Base-by-base conservation (phyloP, 2,888 invertebrate species). In the Caenorhabditis sp. region DNA sequence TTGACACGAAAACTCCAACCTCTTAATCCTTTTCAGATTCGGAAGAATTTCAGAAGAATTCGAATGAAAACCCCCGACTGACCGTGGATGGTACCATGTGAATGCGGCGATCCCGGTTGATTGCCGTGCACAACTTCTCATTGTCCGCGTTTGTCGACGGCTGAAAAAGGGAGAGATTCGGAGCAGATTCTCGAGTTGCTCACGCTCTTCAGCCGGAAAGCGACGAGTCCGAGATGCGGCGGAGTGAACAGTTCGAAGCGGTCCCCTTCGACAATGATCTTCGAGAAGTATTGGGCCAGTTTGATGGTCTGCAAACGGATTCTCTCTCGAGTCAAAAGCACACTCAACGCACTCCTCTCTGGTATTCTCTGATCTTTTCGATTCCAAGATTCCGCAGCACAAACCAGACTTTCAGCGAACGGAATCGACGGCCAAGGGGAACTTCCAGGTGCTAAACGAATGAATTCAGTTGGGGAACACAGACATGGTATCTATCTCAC, bases 401-500 rank as follows among this genome's bases (percentile, higher is more conserved):
- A 93, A 98, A 98, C 98, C 98, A 99, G 32, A 99, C 93, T 92
- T 98, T 99, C 84, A 98, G 94, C 0, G 97, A 96, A 76, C 98
- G 94, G 93, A 99, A 99, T 83, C 98, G 94, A 51, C 98, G 94
- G 92, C 97, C 97, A 22, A 99, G 93, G 3, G 98, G 96, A 28
- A 91, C 85, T 88, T 92, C 91, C 44, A 90, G 82, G 56, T 91
- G 89, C 90, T 91, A 74, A 64, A 83, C 65, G 1, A 61, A 18
- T 47, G n/a, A n/a, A n/a, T n/a, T n/a, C n/a, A n/a, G n/a, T n/a
- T n/a, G n/a, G n/a, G n/a, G n/a, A n/a, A n/a, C 18, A 22, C 22
- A 26, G 13, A 0, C 13, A 24, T n/a, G 15, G 11, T 8, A 40
- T 28, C 20, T 28, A 4, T 0, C 37, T 32, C 67, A 88, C 89